Conservation (phyloP, 2,797 vertebrate species). For the Kryptopterus vitreolus region DNA sequence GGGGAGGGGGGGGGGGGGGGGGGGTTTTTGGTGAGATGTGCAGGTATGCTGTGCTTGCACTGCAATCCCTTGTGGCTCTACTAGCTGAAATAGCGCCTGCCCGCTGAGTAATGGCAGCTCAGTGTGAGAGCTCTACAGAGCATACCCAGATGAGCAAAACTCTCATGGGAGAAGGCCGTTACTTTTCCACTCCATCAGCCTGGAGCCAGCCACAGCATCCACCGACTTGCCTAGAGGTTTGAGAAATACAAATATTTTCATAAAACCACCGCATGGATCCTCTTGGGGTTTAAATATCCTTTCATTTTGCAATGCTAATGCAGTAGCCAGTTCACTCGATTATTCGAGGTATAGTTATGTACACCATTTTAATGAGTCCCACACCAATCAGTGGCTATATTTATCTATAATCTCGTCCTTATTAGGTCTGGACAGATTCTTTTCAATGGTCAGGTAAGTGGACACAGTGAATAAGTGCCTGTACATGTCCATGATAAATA, state of each 20-base stretch:
- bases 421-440: not conserved
- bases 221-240: conserved; percentile 33
- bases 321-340: conserved; percentile 10
- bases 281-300: conserved; percentile 41
- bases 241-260: conserved; percentile 54
- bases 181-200: conserved; percentile 53
- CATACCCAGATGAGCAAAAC: conserved; percentile 50
- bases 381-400: not conserved
- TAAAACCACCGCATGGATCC: conserved; percentile 43
- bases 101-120: conserved; percentile 48
- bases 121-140: conserved; percentile 32
- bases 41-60: conserved; percentile 40
- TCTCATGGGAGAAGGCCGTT: conserved; percentile 39
- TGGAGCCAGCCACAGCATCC: conserved; percentile 34
- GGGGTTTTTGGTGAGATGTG: conserved; percentile 41
- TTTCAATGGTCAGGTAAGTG: not conserved
- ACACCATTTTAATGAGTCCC: not conserved
- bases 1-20: too few relatives aligned
- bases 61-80: conserved; percentile 27
- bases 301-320: conserved; percentile 22
- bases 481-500: too few relatives aligned
- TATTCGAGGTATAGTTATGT: not conserved
- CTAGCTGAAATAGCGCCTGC: conserved; percentile 43
- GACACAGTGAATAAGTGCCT: not conserved
- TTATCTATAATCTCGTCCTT: conserved; percentile 5